Conservation (phyloP, 2,797 vertebrate genomes). For the Phrynocephalus guinanensis region DNA sequence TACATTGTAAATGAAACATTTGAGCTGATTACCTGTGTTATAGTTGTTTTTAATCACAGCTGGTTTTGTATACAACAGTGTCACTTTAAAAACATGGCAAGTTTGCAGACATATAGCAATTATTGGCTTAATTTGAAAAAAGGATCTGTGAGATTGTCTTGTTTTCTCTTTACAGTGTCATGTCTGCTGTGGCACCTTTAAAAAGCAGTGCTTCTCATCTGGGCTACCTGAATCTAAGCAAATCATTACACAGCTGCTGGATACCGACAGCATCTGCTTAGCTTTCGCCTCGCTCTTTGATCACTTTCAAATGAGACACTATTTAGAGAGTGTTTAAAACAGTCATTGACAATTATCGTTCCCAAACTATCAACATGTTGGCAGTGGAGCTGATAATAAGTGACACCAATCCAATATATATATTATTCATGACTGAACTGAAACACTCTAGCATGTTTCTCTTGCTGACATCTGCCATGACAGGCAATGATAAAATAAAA, state of each 20-base stretch:
- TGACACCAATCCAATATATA: constrained; percentile 1
- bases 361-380: neutral
- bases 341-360: constrained; percentile 5
- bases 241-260: constrained; percentile 31
- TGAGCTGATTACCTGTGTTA: neutral
- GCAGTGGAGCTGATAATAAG: neutral
- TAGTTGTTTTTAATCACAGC: neutral
- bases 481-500: neutral
- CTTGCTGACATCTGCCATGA: neutral
- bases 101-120: neutral
- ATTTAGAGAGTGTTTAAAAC: constrained; percentile 38
- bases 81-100: neutral
- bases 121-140: constrained; percentile 17
- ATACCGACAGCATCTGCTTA: constrained; percentile 45
- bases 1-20: neutral
- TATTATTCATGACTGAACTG: neutral
- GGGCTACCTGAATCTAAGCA: constrained; percentile 21
- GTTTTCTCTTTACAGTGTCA: neutral
- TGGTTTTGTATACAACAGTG: neutral
- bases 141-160: neutral
- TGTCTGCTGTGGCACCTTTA: constrained; percentile 33
- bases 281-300: constrained; percentile 42
- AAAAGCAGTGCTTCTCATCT: constrained; percentile 31
- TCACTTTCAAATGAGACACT: constrained; percentile 42
- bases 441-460: neutral